Percentiles rank a stretch among this genome's conserved stretches.
Conservation (phyloP, 2,113 vertebrate genomes). For the Eretmochelys imbricata region DNA sequence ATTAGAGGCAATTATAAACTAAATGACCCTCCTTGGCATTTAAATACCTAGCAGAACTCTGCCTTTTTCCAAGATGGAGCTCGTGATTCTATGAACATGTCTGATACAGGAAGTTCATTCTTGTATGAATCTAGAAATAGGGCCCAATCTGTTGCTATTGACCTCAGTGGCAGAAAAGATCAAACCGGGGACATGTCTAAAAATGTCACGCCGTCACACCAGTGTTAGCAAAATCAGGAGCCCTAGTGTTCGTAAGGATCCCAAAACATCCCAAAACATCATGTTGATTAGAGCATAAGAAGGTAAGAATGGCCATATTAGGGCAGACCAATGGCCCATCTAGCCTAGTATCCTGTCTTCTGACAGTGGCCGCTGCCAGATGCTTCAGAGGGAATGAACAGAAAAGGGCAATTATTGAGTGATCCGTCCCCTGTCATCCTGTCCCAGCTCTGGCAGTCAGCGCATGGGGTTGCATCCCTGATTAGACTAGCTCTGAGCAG, state of each 20-base stretch:
- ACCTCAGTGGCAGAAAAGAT: not conserved
- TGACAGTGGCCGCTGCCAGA: not conserved
- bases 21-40: slow-evolving; percentile 25
- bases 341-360: not conserved
- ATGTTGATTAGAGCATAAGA: not conserved
- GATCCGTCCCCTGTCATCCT: not conserved
- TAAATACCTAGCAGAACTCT: not conserved
- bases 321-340: not conserved
- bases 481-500: not conserved
- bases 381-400: not conserved
- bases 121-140: not conserved
- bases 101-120: not conserved
- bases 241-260: not conserved
- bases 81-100: not conserved
- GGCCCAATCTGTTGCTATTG: fast-evolving
- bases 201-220: not conserved
- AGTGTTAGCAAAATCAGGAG: not conserved
- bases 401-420: not conserved
- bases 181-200: fast-evolving
- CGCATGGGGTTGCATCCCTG: not conserved
- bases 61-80: not conserved
- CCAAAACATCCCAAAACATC: not conserved
- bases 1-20: not conserved
- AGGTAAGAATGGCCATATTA: not conserved
- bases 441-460: not conserved